Evolutionary conservation across 2,888 invertebrate genomes (phyloP), one percentile per base, ranked within the genome.

Genomic region (Diabrotica balteata): DNA sequence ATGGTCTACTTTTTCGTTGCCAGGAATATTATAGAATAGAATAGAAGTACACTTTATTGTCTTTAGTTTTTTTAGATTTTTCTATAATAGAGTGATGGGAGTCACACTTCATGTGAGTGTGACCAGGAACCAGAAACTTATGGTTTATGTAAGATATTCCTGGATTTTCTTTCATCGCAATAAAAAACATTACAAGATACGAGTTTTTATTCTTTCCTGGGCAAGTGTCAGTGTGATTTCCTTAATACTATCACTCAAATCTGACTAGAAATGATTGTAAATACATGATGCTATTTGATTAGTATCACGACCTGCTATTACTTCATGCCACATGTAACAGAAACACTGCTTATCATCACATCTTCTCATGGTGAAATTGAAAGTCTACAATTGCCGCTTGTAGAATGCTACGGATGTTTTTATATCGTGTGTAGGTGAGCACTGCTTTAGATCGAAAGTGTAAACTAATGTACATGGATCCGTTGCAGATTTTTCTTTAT

Each of bases 321-420:
- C 71, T 68, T 79, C 77, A 63, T 78, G 72, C 75, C 79, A 80
- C 78, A 78, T 79, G 32, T 50, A 50, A 50, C 50, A 50, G 17
- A 50, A 50, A 17, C 7, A n/a, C 50, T 50, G 50, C 50, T 50
- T n/a, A 17, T 50, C 17, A 50, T 17, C 17, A 71, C 72, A 67
- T 43, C 73, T 67, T 57, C 76, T 72, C 8, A 80, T 71, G 7
- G 78, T 79, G 7, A 79, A 68, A 64, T 79, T 78, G 63, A 66
- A 80, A 7, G 77, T 78, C 76, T 76, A 79, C 32, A 80, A 67
- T 59, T 76, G 71, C 42, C 79, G 59, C 72, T 78, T 79, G 61
- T 80, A 80, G 73, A 78, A 80, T 7, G 73, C 70, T 8, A 78
- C 72, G 45, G 76, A 75, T 44, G 76, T 73, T n/a, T 72, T 55